These are phyloP conservation scores for Scaptomyza caliginosa DNA, from an alignment of 2,888 invertebrate species.

Conservation along the genomic window DNA sequence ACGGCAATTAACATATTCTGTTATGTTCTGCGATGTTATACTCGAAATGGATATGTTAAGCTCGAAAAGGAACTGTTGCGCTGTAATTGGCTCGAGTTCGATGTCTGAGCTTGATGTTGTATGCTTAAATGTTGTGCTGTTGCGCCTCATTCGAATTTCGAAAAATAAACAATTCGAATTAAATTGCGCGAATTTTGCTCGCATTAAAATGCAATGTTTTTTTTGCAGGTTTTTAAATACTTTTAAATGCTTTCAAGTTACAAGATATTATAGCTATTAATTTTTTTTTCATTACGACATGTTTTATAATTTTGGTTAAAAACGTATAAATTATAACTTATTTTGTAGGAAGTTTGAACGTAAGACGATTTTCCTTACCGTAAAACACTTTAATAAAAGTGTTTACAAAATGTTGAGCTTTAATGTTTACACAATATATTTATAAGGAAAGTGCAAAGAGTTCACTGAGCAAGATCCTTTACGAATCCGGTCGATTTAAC, in stretches of 20 bases:
- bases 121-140: neutral
- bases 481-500: neutral
- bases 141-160: constrained; percentile 12
- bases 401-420: neutral
- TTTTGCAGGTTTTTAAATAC: neutral
- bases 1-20: constrained; percentile 5
- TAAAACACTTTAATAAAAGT: no score
- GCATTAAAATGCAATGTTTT: accelerated
- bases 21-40: constrained; percentile 22
- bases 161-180: constrained; percentile 27
- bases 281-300: no score
- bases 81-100: constrained; percentile 29
- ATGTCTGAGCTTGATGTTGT: constrained; percentile 48
- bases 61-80: constrained; percentile 46
- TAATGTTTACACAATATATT: no score
- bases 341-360: no score
- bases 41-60: constrained; percentile 45
- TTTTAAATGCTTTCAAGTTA: no score
- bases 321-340: no score
- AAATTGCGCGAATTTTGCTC: constrained; percentile 14
- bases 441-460: no score
- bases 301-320: no score
- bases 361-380: no score
- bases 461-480: neutral
- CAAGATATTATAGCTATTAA: no score